phyloP scores from a whole-genome alignment of 2,888 invertebrate genomes.

The Cryptocephalus primarius region DNA sequence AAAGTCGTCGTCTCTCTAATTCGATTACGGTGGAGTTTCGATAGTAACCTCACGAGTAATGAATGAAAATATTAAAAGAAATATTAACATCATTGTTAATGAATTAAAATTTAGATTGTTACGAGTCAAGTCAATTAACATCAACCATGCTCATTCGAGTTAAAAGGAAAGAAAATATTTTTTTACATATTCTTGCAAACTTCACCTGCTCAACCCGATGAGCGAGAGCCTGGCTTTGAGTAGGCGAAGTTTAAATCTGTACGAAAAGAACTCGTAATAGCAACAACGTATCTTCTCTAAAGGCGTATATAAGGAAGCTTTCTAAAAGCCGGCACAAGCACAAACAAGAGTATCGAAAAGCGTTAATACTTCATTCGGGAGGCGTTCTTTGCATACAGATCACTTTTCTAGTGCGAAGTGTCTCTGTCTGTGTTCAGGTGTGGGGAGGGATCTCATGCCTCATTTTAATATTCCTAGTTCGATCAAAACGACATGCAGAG shows the following conservation, averaged over 20 bases:
- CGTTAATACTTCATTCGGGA: constrained; percentile 10
- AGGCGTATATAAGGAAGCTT: constrained; percentile 14
- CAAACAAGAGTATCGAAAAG: constrained; percentile 12
- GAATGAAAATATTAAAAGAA: background rate
- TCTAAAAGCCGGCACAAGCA: constrained; percentile 12
- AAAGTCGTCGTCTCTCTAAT: too few species aligned
- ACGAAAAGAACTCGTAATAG: constrained; percentile 27
- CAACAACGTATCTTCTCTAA: constrained; percentile 9
- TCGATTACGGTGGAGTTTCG: background rate
- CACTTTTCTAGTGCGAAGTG: constrained; percentile 15
- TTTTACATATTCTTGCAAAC: background rate
- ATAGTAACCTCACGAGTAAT: background rate
- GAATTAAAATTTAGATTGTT: background rate
- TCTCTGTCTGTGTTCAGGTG: constrained; percentile 12
- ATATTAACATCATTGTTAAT: background rate
- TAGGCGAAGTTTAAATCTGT: constrained; percentile 19
- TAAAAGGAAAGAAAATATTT: background rate
- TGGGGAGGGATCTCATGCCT: constrained; percentile 22
- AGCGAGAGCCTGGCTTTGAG: background rate
- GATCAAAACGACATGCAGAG: too few species aligned
- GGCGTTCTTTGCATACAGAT: constrained; percentile 31
- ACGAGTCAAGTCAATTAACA: constrained; percentile 6
- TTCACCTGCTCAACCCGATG: too few species aligned
- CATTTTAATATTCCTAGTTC: constrained; percentile 24
- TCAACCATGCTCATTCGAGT: constrained; percentile 1